Base-by-base conservation (phyloP, 92 coral and sea anemone species). In the Muricea muricata region DNA sequence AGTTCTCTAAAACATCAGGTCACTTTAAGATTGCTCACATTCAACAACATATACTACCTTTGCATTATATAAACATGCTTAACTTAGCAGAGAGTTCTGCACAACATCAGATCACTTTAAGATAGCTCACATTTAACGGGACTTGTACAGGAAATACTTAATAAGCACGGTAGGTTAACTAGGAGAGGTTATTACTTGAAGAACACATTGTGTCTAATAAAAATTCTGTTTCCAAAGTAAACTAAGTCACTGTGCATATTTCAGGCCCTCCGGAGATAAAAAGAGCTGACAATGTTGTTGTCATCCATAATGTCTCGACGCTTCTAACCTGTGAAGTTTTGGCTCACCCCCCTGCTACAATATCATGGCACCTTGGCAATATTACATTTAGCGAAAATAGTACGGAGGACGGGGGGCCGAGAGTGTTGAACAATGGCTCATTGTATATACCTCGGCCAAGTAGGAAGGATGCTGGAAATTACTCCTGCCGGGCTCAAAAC, bases 281-380 rank as follows among this genome's bases (percentile, higher is more conserved):
- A 32, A 85, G 81, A 0, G 84, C 92, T 18, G 24, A 42, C 6
- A 77, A 90, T 10, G 85, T 91, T 28, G 76, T 86, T 65, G 92
- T 81, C 30, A 35, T 61, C 42, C 37, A 23, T 13, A 87, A 86
- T 23, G 77, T 60, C 24, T 81, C 80, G 7, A 98, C 89, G 3
- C 52, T 79, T 26, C 77, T 96, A 20, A 42, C 24, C 18, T 96
- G 99, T 78, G 30, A 65, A 23, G 97, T 90, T 13, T 73, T 87
- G 60, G 89, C 96, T 55, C 86, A 31, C 56, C 96, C 99, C 32
- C 81, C 90, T 40, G 90, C 93, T 21, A 96, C 90, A 72, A 75
- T 92, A 56, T 92, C 98, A 0, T 96, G 99, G 99, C 85, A 66
- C 40, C 88, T 82, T 48, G 81, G 91, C 17, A 92, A 92, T 40